These are phyloP conservation scores for Synodontis membranacea DNA, from an alignment of 2,113 vertebrate genomes.

Conservation along the genomic window DNA sequence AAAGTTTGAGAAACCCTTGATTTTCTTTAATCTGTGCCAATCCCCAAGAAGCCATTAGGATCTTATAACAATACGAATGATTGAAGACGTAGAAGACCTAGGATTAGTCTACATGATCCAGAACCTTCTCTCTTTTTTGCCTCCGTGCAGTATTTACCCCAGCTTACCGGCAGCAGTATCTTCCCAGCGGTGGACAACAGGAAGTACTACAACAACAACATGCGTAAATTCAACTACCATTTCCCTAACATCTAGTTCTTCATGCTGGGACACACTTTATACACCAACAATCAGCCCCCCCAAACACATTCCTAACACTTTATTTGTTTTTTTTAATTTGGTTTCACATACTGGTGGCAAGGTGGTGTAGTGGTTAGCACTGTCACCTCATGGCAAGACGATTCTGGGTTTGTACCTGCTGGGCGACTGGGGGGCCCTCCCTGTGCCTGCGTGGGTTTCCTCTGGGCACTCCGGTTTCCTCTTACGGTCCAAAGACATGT, in stretches of 20 bases:
- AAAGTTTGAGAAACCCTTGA: not conserved
- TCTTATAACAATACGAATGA: not conserved
- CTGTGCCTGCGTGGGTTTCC: too few relatives aligned
- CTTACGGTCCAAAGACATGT: too few relatives aligned
- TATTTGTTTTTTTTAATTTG: not conserved
- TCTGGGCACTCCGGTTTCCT: too few relatives aligned
- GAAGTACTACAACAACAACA: slow-evolving; percentile 81
- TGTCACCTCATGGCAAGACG: too few relatives aligned
- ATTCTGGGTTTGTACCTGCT: too few relatives aligned
- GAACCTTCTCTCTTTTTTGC: not conserved
- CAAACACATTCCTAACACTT: not conserved
- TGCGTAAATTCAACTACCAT: slow-evolving; percentile 82
- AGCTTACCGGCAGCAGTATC: slow-evolving; percentile 81
- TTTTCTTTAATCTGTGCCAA: not conserved
- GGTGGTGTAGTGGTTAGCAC: too few relatives aligned
- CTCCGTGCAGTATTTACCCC: slow-evolving; percentile 80
- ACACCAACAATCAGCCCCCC: not conserved
- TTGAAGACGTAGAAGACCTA: not conserved
- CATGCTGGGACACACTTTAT: not conserved
- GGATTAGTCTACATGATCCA: not conserved
- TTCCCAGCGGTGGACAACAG: slow-evolving; percentile 87
- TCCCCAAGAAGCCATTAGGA: not conserved
- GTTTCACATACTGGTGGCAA: too few relatives aligned
- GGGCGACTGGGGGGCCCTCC: too few relatives aligned
- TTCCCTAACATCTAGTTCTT: slow-evolving; percentile 88